A percentile compares a stretch with the other conserved stretches of the same genome.
Conservation (phyloP, 2,888 invertebrate species). For the Calliscelio sp. region DNA sequence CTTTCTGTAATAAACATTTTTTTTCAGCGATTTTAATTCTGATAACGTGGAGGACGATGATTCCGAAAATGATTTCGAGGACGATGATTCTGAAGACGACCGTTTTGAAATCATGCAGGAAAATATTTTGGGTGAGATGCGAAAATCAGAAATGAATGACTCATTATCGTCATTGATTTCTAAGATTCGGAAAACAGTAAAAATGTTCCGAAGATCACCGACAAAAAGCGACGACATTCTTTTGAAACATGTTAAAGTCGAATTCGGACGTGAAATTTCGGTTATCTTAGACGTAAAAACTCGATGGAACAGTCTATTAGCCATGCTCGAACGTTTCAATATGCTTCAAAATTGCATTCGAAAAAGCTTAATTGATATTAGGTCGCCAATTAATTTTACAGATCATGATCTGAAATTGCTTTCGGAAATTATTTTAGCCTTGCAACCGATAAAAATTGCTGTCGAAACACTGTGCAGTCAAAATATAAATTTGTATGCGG, state of each 20-base stretch:
- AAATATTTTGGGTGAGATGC: background rate
- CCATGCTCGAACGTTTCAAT: constrained; percentile 28
- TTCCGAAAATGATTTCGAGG: background rate
- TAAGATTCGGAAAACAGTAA: constrained; percentile 34
- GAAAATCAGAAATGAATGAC: background rate
- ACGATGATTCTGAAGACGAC: constrained; percentile 14
- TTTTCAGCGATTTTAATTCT: background rate
- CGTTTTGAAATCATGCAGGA: background rate
- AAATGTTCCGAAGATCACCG: constrained; percentile 38
- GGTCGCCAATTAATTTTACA: constrained; percentile 19
- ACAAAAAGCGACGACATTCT: constrained; percentile 33
- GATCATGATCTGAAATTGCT: constrained; percentile 6
- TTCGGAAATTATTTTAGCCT: constrained; percentile 10
- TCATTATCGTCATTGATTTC: constrained; percentile 3
- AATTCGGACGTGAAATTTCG: constrained; percentile 25
- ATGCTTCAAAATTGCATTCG: constrained; percentile 15
- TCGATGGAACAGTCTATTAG: constrained; percentile 42
- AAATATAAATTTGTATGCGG: constrained; percentile 22
- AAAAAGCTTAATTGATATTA: constrained; percentile 30
- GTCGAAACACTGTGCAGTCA: constrained; percentile 27
- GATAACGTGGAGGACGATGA: constrained; percentile 1
- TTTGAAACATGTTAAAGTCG: constrained; percentile 22
- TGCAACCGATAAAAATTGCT: constrained; percentile 18
- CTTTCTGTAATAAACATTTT: background rate
- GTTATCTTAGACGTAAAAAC: constrained; percentile 45